Evolutionary conservation across 2,888 invertebrate species (phyloP).

Genomic region (Ophioninae sp.): DNA sequence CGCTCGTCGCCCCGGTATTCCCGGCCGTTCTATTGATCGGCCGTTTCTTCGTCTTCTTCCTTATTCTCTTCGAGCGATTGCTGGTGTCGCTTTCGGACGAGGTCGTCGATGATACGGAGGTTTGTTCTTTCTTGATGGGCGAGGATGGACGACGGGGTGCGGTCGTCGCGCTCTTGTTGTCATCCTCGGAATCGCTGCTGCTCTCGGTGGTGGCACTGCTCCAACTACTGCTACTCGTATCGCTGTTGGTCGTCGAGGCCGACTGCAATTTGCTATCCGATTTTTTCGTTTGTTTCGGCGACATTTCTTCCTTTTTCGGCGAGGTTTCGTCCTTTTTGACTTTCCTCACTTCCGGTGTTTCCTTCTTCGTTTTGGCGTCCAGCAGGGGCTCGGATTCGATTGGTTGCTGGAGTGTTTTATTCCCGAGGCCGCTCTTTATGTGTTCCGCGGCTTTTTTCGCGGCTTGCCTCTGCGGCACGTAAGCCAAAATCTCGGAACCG

Average conservation of each 20-base stretch:
- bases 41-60: slow-evolving; percentile 62
- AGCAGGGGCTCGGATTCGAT: slow-evolving; percentile 69
- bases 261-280: slow-evolving; percentile 75
- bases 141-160: slow-evolving; percentile 55
- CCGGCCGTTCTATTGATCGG: slow-evolving; percentile 59
- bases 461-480: slow-evolving; percentile 94
- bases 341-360: slow-evolving; percentile 72
- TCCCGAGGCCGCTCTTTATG: slow-evolving; percentile 89
- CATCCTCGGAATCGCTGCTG: slow-evolving; percentile 78
- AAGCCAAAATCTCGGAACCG: slow-evolving; percentile 85
- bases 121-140: slow-evolving; percentile 70
- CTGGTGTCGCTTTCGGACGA: slow-evolving; percentile 78
- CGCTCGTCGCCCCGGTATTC: slow-evolving; percentile 49
- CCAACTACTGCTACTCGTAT: slow-evolving; percentile 82
- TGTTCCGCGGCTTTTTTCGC: slow-evolving; percentile 96
- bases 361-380: slow-evolving; percentile 76
- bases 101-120: slow-evolving; percentile 71
- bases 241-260: slow-evolving; percentile 83
- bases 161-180: slow-evolving; percentile 72
- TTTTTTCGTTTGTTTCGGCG: slow-evolving; percentile 57
- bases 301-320: slow-evolving; percentile 58
- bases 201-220: slow-evolving; percentile 81
- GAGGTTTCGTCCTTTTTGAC: slow-evolving; percentile 76
- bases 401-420: slow-evolving; percentile 81
- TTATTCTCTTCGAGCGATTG: slow-evolving; percentile 67